phyloP scores from a whole-genome alignment of 1,140 invertebrate species.

The Lordiphosa collinella region DNA sequence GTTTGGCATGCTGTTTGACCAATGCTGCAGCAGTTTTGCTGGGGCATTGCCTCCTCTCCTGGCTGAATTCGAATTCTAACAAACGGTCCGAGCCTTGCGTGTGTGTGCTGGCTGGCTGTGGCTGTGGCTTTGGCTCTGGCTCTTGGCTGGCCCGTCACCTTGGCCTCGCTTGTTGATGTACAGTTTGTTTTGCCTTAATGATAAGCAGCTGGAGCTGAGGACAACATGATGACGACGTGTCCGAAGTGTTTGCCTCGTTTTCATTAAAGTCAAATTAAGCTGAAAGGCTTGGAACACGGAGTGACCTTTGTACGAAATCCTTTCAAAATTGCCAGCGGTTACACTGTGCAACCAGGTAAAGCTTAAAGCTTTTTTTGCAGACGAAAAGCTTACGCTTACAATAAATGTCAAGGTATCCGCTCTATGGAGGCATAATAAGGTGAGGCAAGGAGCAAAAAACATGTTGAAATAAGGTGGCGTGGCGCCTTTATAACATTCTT shows the following conservation, averaged over 20 bases:
- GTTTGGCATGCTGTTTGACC: constrained; percentile 48
- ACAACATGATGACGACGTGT: constrained; percentile 8
- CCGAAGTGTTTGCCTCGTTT: constrained; percentile 48
- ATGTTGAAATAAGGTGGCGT: too few species aligned
- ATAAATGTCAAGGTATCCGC: constrained; percentile 17
- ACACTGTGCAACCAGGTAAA: constrained; percentile 15
- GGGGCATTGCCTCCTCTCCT: neutral
- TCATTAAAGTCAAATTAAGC: constrained; percentile 54
- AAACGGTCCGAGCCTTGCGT: constrained; percentile 12
- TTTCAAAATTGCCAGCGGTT: constrained; percentile 9
- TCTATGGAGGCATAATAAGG: neutral
- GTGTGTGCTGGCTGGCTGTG: neutral
- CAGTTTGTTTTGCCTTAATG: constrained; percentile 13
- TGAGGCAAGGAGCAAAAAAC: constrained; percentile 9
- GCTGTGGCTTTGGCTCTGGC: too few species aligned
- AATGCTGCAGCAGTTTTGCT: constrained; percentile 5
- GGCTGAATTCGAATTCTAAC: constrained; percentile 8
- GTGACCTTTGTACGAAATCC: constrained; percentile 46
- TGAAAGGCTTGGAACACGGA: constrained; percentile 1
- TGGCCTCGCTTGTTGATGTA: constrained; percentile 7
- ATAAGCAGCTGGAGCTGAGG: constrained; percentile 11
- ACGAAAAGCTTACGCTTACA: neutral
- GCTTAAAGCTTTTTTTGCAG: constrained; percentile 30
- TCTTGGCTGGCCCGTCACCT: constrained; percentile 13
- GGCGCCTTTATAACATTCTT: too few species aligned